Evolutionary conservation across 2,113 vertebrate species (phyloP).

Genomic region (Eolophus roseicapilla): DNA sequence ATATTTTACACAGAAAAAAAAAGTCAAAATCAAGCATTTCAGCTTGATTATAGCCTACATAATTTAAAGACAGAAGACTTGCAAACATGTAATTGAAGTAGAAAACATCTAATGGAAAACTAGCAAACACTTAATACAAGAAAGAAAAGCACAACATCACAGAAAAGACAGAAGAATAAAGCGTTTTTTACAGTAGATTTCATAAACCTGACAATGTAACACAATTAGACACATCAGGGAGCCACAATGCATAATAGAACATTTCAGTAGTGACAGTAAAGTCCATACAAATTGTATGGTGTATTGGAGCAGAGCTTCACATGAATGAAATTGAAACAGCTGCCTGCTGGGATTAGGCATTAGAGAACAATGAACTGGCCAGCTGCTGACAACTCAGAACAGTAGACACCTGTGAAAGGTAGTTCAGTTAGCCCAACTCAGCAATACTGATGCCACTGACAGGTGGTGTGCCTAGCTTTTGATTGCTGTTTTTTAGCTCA

Average conservation of each 20-base stretch:
- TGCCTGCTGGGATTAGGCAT: conserved; percentile 25
- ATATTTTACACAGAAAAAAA: conserved; percentile 28
- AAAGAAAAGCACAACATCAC: conserved; percentile 41
- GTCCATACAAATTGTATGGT: conserved; percentile 22
- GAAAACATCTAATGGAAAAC: conserved; percentile 65
- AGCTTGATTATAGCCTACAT: conserved; percentile 23
- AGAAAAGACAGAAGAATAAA: conserved; percentile 63
- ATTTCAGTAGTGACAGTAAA: conserved; percentile 43
- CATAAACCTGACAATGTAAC: conserved; percentile 64
- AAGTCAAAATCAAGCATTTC: background rate
- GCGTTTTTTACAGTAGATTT: conserved; percentile 62
- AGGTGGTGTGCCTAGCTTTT: background rate
- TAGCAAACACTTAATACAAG: conserved; percentile 55
- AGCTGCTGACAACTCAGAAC: conserved; percentile 12
- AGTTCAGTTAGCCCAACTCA: background rate
- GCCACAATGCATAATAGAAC: conserved; percentile 41
- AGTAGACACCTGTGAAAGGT: background rate
- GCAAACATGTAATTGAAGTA: conserved; percentile 65
- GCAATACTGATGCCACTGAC: background rate
- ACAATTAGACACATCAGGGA: conserved; percentile 70
- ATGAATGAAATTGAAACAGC: conserved; percentile 35
- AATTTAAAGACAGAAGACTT: conserved; percentile 49
- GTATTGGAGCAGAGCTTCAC: background rate
- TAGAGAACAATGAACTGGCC: conserved; percentile 1
- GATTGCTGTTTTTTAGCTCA: background rate